phyloP scores from a whole-genome alignment of 2,113 vertebrate species.

The Arvicanthis niloticus region DNA sequence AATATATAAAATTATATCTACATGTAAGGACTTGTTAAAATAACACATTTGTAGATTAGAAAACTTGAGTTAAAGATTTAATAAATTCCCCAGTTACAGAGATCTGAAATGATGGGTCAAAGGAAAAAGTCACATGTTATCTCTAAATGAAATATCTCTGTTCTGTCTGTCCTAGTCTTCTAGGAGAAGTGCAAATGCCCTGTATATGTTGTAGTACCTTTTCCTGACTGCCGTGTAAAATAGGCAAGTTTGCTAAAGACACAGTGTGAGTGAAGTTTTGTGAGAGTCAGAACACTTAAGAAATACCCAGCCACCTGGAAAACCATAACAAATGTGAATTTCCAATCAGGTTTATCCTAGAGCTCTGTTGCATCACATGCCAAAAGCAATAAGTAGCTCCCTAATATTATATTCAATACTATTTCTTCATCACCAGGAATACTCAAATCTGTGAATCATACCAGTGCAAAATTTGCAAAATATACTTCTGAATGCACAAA shows the following conservation, averaged over 20 bases:
- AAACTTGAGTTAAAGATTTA: conserved; percentile 21
- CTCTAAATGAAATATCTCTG: neutral
- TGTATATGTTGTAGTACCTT: neutral
- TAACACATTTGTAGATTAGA: neutral
- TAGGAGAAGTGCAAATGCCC: neutral
- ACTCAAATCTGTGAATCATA: conserved; percentile 47
- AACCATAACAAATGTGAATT: conserved; percentile 63
- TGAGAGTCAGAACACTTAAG: neutral
- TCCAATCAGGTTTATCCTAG: conserved; percentile 67
- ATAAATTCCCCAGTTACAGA: neutral
- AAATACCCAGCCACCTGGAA: conserved; percentile 63
- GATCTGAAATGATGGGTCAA: neutral
- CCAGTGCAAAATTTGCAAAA: conserved; percentile 41
- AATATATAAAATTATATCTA: neutral
- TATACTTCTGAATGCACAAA: neutral
- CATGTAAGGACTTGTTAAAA: neutral
- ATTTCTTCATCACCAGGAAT: conserved; percentile 59
- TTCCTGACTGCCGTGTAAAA: neutral
- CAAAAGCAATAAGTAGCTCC: conserved; percentile 67
- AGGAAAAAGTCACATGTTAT: neutral
- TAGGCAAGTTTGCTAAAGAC: conserved; percentile 7
- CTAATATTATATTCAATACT: conserved; percentile 71
- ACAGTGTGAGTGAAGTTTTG: neutral
- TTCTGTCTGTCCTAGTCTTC: neutral
- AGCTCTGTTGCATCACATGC: conserved; percentile 62